Conservation (phyloP, 2,888 invertebrate genomes). For the Drosophila neutralis region DNA sequence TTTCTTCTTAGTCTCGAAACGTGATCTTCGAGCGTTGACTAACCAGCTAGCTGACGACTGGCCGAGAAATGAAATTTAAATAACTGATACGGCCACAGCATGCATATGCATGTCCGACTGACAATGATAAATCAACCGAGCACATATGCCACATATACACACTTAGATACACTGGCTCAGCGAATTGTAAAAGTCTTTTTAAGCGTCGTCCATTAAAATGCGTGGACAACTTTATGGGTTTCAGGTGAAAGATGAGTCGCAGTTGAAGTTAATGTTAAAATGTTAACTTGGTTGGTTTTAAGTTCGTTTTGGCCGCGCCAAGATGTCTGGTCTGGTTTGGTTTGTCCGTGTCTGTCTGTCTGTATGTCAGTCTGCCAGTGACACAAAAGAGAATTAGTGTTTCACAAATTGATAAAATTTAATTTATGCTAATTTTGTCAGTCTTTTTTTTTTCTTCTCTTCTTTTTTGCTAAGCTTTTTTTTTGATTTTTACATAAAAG, state of each 20-base stretch:
- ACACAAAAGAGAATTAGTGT: conserved; percentile 71
- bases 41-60: conserved; percentile 48
- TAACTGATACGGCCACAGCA: conserved; percentile 51
- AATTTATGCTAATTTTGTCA: conserved; percentile 74
- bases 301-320: conserved; percentile 58
- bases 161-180: conserved; percentile 2
- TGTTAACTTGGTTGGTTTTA: conserved; percentile 9
- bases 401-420: conserved; percentile 76
- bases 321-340: conserved; percentile 62
- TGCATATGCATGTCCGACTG: conserved; percentile 61
- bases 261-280: conserved; percentile 5
- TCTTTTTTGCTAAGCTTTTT: conserved; percentile 21
- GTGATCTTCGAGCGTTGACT: conserved; percentile 34
- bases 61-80: conserved; percentile 69
- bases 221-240: conserved; percentile 53
- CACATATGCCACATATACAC: conserved; percentile 13
- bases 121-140: conserved; percentile 69
- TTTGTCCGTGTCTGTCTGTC: conserved; percentile 2
- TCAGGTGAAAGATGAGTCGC: conserved; percentile 65
- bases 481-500: conserved; percentile 64
- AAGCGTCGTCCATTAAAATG: conserved; percentile 48
- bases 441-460: conserved; percentile 3
- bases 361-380: conserved; percentile 23
- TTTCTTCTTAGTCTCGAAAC: conserved; percentile 18
- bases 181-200: conserved; percentile 53